phyloP scores from a whole-genome alignment of 1,140 invertebrate genomes.

The Teleopsis dalmanni region DNA sequence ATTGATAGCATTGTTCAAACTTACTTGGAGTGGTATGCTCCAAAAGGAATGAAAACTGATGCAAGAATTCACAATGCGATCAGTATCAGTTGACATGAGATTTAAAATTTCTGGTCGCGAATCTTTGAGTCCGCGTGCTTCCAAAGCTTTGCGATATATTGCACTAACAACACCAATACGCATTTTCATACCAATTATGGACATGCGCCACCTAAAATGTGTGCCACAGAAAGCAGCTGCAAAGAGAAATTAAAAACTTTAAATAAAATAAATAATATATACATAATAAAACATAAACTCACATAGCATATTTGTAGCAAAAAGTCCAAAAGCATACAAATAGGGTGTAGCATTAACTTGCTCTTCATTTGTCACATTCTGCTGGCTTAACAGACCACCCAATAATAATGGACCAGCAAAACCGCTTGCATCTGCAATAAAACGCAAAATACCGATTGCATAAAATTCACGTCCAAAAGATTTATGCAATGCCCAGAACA shows the following conservation, averaged over 20 bases:
- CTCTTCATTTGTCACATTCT: conserved; percentile 33
- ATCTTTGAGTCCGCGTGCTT: conserved; percentile 44
- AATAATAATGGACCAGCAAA: conserved; percentile 88
- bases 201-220: conserved; percentile 86
- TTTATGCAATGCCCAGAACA: conserved; percentile 68
- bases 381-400: conserved; percentile 28
- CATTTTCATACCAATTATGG: conserved; percentile 80
- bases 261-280: conserved; percentile 5
- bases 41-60: conserved; percentile 93
- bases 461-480: conserved; percentile 86
- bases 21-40: conserved; percentile 88
- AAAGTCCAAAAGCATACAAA: conserved; percentile 68
- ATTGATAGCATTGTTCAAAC: neutral
- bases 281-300: conserved; percentile 17
- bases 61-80: conserved; percentile 90
- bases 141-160: conserved; percentile 80
- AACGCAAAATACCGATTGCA: conserved; percentile 76
- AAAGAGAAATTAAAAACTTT: conserved; percentile 1
- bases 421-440: conserved; percentile 71
- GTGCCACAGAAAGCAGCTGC: conserved; percentile 66
- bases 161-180: conserved; percentile 72
- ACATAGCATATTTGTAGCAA: conserved; percentile 59
- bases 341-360: conserved; percentile 48
- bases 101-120: conserved; percentile 73
- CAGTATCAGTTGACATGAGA: conserved; percentile 93